phyloP scores from a whole-genome alignment of 2,888 invertebrate genomes.

The Leptinotarsa juncta region DNA sequence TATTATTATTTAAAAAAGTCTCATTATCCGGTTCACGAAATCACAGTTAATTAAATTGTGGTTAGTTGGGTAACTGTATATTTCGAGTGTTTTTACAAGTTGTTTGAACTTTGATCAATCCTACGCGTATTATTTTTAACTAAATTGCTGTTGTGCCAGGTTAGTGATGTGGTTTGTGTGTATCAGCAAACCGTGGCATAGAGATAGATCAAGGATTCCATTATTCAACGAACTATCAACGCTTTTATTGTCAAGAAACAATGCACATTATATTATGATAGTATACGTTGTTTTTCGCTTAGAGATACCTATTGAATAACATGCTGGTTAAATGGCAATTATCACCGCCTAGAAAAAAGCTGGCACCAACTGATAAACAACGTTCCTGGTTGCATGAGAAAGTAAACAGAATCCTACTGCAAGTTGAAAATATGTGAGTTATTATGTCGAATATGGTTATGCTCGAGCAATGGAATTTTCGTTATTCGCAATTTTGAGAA shows the following conservation, averaged over 20 bases:
- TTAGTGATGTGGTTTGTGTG: neutral
- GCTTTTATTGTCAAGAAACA: slow-evolving; percentile 1
- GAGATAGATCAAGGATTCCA: neutral
- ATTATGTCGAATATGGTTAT: too few relatives aligned
- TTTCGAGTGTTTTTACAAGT: neutral
- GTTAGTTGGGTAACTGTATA: neutral
- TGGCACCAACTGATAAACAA: slow-evolving; percentile 11
- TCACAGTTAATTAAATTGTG: too few relatives aligned
- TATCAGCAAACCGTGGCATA: slow-evolving; percentile 7
- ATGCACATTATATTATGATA: neutral
- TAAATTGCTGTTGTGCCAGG: neutral
- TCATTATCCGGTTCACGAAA: too few relatives aligned
- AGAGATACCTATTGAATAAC: neutral
- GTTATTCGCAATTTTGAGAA: too few relatives aligned
- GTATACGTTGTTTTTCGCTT: neutral
- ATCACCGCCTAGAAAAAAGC: neutral
- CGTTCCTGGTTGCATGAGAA: neutral
- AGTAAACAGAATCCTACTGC: neutral
- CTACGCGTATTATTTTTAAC: slow-evolving; percentile 2
- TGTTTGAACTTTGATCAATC: neutral
- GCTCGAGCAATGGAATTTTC: too few relatives aligned
- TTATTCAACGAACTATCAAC: neutral
- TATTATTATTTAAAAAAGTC: too few relatives aligned
- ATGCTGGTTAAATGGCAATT: neutral
- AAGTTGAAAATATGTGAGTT: too few relatives aligned